phyloP scores from a whole-genome alignment of 2,797 vertebrate genomes.

The Bufotes viridis region DNA sequence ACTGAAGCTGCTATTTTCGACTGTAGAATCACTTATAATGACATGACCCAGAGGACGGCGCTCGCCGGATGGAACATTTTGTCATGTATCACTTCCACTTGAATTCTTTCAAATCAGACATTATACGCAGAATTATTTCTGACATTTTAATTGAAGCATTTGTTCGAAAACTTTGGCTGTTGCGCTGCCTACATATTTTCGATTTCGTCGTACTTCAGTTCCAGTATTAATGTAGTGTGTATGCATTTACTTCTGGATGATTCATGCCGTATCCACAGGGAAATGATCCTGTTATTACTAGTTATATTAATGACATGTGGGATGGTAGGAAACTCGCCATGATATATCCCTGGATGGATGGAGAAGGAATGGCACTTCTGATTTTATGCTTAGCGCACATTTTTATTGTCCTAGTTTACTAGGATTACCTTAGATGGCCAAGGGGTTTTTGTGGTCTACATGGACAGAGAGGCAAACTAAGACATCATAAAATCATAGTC shows the following conservation, averaged over 20 bases:
- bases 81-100: constrained; percentile 26
- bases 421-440: neutral
- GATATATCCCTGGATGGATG: constrained; percentile 9
- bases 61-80: constrained; percentile 25
- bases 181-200: constrained; percentile 36
- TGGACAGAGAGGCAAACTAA: neutral
- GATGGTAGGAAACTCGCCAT: constrained; percentile 12
- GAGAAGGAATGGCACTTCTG: constrained; percentile 20
- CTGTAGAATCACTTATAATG: constrained; percentile 10
- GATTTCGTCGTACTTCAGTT: constrained; percentile 25
- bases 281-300: constrained; percentile 33
- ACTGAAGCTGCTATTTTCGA: neutral
- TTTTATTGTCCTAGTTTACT: neutral
- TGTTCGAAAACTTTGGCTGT: constrained; percentile 21
- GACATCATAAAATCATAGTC: too few species aligned
- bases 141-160: constrained; percentile 44
- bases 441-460: neutral
- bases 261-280: constrained; percentile 13
- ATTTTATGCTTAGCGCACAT: neutral
- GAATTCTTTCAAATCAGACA: constrained; percentile 39
- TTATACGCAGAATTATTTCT: constrained; percentile 23
- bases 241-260: constrained; percentile 18
- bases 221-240: constrained; percentile 31
- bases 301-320: constrained; percentile 33
- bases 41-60: constrained; percentile 30